Evolutionary conservation across 2,113 vertebrate species (phyloP).

Genomic region (Camelus bactrianus): DNA sequence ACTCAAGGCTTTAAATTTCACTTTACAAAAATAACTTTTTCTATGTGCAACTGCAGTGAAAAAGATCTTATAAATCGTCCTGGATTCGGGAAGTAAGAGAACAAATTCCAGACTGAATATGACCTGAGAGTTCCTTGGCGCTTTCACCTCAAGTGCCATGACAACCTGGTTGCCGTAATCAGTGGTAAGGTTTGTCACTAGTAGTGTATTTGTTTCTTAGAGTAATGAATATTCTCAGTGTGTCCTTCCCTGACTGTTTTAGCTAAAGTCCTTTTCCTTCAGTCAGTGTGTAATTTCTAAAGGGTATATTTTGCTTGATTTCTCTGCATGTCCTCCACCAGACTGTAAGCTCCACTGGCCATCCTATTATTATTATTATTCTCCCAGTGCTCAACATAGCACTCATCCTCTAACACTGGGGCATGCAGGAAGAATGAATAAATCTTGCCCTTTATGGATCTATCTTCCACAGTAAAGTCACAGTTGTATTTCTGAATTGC

Average conservation of each 20-base stretch:
- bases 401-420: background rate
- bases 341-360: background rate
- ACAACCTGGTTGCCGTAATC: background rate
- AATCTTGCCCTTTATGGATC: background rate
- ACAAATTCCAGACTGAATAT: background rate
- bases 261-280: background rate
- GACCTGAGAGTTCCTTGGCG: background rate
- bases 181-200: background rate
- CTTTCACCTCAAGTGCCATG: background rate
- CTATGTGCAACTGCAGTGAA: background rate
- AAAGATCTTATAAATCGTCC: background rate
- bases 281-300: background rate
- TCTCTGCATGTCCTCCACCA: background rate
- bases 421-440: constrained; percentile 26
- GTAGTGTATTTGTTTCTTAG: background rate
- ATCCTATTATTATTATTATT: background rate
- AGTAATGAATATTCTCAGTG: background rate
- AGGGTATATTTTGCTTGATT: background rate
- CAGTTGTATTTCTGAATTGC: background rate
- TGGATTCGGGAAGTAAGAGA: background rate
- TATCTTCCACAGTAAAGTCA: background rate
- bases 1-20: background rate
- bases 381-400: background rate
- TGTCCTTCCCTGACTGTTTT: background rate
- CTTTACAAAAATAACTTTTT: background rate